Base-by-base conservation (phyloP, 2,888 invertebrate species). In the Synergus gifuensis region DNA sequence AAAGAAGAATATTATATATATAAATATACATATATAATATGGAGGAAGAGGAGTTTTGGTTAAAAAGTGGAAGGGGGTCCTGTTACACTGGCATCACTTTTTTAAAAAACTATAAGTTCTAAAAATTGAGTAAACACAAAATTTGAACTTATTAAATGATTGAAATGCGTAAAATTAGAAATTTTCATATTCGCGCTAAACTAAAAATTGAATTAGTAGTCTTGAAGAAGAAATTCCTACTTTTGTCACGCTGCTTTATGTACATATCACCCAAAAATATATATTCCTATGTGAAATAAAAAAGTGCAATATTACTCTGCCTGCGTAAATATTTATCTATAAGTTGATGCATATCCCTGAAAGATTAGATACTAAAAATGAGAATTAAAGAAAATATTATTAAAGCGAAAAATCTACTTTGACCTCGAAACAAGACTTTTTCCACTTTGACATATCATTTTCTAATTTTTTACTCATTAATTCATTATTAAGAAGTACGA, bases 251-350 rank as follows among this genome's bases (percentile, higher is more conserved):
- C 14, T 49, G 54, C 73, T 73, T 54, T 73, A 54, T 73, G 73
- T 73, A 73, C 54, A 73, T 54, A 73, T 73, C 73, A 49, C 73
- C n/a, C 4, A 49, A 58, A 73, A 36, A 73, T 40, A 73, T 40
- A 36, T 12, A 46, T 67, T 16, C 12, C 12, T 54, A 54, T n/a
- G 36, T 40, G 54, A 73, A 54, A 46, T 67, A 12, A 28, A 49
- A 73, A 54, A 46, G 14, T 16, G 7, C 12, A 28, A 62, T 62
- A 28, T 12, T 14, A 14, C 12, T 28, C 62, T 62, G 62, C 62
- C 28, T 62, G 62, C 28, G 14, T 62, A 62, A 9, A 7, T 28
- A 12, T 4, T 28, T 28, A 62, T 14, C 12, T 28, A 62, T 28
- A 28, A 62, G 22, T 62, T 62, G 14, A 62, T 62, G 62, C 28